A percentile compares a stretch with the other conserved stretches of the same genome.
phyloP scores from a whole-genome alignment of 2,113 vertebrate species.

The Saccopteryx leptura region DNA sequence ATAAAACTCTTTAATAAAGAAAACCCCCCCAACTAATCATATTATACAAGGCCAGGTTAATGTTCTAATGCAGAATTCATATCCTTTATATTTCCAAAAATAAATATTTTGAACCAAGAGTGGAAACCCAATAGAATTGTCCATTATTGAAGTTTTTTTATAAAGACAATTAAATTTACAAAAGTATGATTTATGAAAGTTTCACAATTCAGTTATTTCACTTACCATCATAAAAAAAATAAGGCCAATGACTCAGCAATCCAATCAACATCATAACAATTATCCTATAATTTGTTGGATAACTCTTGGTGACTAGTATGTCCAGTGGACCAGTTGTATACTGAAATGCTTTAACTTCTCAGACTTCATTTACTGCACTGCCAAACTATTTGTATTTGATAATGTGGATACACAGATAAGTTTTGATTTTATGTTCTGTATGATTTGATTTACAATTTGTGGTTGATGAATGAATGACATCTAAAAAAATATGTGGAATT shows the following conservation, averaged over 20 bases:
- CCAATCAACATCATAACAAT: background rate
- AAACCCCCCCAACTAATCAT: background rate
- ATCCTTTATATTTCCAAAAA: slow-evolving; percentile 36
- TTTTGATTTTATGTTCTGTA: slow-evolving; percentile 22
- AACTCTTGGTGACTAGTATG: background rate
- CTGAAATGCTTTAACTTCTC: slow-evolving; percentile 1
- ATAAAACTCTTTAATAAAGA: background rate
- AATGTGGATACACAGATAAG: background rate
- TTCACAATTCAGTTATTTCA: slow-evolving; percentile 51
- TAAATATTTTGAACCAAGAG: slow-evolving; percentile 54
- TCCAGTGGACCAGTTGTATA: background rate
- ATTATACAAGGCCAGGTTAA: background rate
- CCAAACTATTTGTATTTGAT: slow-evolving; percentile 51
- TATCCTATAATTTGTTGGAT: background rate
- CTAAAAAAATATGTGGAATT: slow-evolving; percentile 37
- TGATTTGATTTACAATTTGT: slow-evolving; percentile 49
- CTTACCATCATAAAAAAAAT: slow-evolving; percentile 58
- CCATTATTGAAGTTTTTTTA: background rate
- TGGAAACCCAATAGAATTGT: background rate
- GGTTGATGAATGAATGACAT: background rate
- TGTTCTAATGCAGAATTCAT: background rate
- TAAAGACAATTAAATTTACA: slow-evolving; percentile 39
- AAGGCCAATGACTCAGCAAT: background rate
- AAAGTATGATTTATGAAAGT: slow-evolving; percentile 19
- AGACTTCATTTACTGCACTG: background rate